Evolutionary conservation across 2,113 vertebrate genomes (phyloP).

Genomic region (Pica pica): DNA sequence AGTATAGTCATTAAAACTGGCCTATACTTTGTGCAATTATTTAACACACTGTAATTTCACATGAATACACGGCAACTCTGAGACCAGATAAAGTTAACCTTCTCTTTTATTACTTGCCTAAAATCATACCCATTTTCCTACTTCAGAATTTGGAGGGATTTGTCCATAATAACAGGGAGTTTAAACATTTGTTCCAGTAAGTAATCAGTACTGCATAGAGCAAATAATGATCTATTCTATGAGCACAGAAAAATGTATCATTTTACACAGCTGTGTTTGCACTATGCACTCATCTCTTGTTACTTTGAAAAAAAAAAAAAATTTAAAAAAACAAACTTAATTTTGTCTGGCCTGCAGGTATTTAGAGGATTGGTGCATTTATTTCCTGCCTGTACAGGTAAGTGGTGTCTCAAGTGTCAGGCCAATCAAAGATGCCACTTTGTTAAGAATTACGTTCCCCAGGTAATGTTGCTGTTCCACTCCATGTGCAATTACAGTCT

Average conservation of each 20-base stretch:
- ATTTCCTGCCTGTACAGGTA: conserved; percentile 76
- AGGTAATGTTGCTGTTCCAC: conserved; percentile 73
- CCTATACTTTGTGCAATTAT: conserved; percentile 83
- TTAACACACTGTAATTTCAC: conserved; percentile 94
- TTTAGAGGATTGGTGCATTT: conserved; percentile 72
- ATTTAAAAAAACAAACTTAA: conserved; percentile 18
- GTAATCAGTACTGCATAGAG: conserved; percentile 5
- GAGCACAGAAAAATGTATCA: conserved; percentile 28
- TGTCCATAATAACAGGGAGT: conserved; percentile 65
- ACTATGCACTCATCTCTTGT: conserved; percentile 46
- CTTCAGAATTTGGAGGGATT: conserved; percentile 61
- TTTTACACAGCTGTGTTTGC: conserved; percentile 39
- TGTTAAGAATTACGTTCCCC: conserved; percentile 70
- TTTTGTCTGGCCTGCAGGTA: conserved; percentile 79
- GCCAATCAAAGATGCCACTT: conserved; percentile 81
- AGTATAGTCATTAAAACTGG: conserved; percentile 81
- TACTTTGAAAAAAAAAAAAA: conserved; percentile 31
- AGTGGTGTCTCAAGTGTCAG: conserved; percentile 79
- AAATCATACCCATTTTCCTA: conserved; percentile 18
- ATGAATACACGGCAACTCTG: conserved; percentile 83
- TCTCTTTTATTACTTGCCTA: conserved; percentile 45
- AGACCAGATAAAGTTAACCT: conserved; percentile 74
- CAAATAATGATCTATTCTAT: conserved; percentile 19
- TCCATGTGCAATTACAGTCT: conserved; percentile 97
- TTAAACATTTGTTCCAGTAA: conserved; percentile 22